phyloP scores from a whole-genome alignment of 2,797 vertebrate species.

The Holocentrus rufus region DNA sequence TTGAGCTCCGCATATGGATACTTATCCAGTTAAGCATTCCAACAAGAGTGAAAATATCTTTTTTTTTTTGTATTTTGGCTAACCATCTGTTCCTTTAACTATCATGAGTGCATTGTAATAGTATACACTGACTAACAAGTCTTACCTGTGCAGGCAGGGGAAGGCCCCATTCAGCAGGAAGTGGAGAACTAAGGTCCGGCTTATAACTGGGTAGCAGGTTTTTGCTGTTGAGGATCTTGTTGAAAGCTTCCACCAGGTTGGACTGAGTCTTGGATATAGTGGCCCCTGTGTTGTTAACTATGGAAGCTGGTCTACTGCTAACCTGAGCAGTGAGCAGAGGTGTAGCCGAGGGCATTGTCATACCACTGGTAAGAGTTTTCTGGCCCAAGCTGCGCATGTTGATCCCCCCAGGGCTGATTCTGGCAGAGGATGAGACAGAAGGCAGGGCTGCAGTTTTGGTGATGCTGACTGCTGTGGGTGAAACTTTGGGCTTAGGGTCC shows the following conservation, averaged over 20 bases:
- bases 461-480: constrained; percentile 86
- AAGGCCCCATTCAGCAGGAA: constrained; percentile 86
- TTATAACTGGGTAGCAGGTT: constrained; percentile 93
- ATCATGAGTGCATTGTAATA: neutral
- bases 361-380: constrained; percentile 84
- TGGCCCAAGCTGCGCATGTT: constrained; percentile 76
- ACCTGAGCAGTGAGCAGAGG: constrained; percentile 64
- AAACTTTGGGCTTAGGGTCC: constrained; percentile 74
- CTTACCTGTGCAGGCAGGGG: constrained; percentile 84
- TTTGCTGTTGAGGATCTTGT: constrained; percentile 97
- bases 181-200: constrained; percentile 88
- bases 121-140: neutral
- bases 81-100: neutral
- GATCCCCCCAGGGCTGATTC: constrained; percentile 47
- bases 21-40: too few relatives aligned
- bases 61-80: too few relatives aligned
- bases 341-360: constrained; percentile 71
- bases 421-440: constrained; percentile 73
- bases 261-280: constrained; percentile 95
- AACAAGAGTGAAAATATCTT: too few relatives aligned
- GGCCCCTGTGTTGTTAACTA: constrained; percentile 83
- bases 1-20: too few relatives aligned
- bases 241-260: constrained; percentile 95
- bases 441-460: constrained; percentile 85
- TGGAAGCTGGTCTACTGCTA: constrained; percentile 85